phyloP scores from a whole-genome alignment of 1,140 invertebrate genomes.

The Wasmannia auropunctata region DNA sequence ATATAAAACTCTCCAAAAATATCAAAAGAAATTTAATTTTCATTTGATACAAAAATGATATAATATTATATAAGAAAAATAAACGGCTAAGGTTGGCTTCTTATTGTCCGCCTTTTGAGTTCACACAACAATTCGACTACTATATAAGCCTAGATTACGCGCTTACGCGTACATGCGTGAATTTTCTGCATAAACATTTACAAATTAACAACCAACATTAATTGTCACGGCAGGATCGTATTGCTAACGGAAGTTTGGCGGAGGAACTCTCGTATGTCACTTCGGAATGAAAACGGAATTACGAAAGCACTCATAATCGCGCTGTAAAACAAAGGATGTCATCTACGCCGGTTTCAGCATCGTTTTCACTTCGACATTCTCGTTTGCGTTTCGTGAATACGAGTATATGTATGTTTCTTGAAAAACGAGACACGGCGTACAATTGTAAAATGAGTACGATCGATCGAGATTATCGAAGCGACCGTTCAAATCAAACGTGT shows the following conservation, averaged over 20 bases:
- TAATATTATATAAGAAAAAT: constrained; percentile 13
- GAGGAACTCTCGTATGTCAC: not conserved
- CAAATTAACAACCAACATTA: not conserved
- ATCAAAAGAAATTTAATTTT: not conserved
- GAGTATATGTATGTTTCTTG: not conserved
- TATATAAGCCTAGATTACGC: not conserved
- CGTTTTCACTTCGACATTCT: constrained; percentile 14
- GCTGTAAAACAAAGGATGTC: not conserved
- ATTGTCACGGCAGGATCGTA: not conserved
- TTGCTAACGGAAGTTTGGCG: not conserved
- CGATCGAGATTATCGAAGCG: constrained; percentile 36
- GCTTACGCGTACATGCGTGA: not conserved
- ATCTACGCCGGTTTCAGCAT: not conserved
- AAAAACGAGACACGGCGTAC: not conserved
- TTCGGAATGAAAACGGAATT: not conserved
- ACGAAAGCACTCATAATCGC: no score
- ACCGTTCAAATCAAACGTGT: constrained; percentile 37
- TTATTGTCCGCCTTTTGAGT: not conserved
- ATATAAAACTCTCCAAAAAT: not conserved
- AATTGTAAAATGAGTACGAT: not conserved
- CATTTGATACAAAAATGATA: not conserved
- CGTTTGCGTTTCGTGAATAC: not conserved
- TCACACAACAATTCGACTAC: not conserved
- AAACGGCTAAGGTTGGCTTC: not conserved
- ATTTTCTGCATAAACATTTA: not conserved